Evolutionary conservation across 2,797 vertebrate genomes (phyloP), one percentile per base, ranked within the genome.

Genomic region (Enteromius anoplus): DNA sequence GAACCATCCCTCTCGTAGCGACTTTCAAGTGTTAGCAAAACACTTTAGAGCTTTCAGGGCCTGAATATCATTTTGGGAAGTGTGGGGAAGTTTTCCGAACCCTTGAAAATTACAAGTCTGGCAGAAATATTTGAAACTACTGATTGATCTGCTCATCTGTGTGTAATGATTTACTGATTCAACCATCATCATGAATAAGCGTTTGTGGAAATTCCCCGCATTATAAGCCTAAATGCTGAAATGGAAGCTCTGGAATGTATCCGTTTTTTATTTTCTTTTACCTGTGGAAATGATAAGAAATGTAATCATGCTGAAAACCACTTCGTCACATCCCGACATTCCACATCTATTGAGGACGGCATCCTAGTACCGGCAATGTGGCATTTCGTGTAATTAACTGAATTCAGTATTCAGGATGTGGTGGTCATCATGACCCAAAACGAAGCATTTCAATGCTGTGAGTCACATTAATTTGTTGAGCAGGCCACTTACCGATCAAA

Each of bases 401-500:
- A 42, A 76, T 69, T 73, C 15, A 26, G 5, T 40, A 11, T 32
- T 71, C 78, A 29, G 76, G 75, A 77, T 72, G 19, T 47, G 58
- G 10, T 53, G 68, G 66, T 75, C 69, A 58, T 76, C 5, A 62
- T 60, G 72, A 80, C 68, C 34, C 10, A 60, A 60, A 60, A 12
- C 29, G 0, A 47, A 75, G 23, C 70, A 76, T 85, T 72, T 60
- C 23, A 9, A 68, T 42, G 32, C 15, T n/a, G 42, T 78, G 71
- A 88, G 84, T 92, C 86, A 90, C 82, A 66, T 86, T 7, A 42
- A 51, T 81, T 83, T 84, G 88, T 88, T 84, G 40, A 70, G 85
- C 6, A 51, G 69, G 83, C 83, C 76, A 5, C 80, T 51, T n/a
- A 62, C 29, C 80, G 51, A 68, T 69, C 40, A 14, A 78, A 71